A percentile compares a stretch with the other conserved stretches of the same genome.
These are phyloP conservation scores for Chelonia mydas DNA, from an alignment of 2,797 vertebrate species.

Conservation along the genomic window DNA sequence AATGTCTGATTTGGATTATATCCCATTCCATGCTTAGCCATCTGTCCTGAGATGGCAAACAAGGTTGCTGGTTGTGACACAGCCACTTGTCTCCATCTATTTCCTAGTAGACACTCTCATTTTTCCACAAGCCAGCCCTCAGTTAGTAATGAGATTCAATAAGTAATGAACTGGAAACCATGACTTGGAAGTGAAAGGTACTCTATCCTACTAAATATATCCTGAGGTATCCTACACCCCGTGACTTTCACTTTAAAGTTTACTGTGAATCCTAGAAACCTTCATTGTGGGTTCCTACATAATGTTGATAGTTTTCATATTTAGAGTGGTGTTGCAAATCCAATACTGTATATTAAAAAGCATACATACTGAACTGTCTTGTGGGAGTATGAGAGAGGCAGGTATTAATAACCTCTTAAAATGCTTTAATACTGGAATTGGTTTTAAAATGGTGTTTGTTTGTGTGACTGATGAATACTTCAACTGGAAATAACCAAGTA, in stretches of 20 bases:
- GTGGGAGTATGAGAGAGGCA: neutral
- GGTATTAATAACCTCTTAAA: neutral
- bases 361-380: neutral
- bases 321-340: neutral
- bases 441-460: neutral
- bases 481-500: constrained; percentile 17
- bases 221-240: neutral
- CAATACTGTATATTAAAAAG: neutral
- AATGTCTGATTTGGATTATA: neutral
- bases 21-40: neutral
- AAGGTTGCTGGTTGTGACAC: neutral
- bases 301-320: neutral
- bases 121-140: neutral
- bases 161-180: neutral
- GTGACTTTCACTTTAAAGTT: constrained; percentile 2
- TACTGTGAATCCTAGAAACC: constrained; percentile 15
- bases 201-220: neutral
- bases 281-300: neutral
- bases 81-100: neutral
- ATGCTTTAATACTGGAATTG: constrained; percentile 1
- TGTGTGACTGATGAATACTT: constrained; percentile 7
- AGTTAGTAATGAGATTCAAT: neutral
- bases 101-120: neutral
- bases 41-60: neutral
- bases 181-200: constrained; percentile 1